Percentiles rank a stretch among this genome's conserved stretches.
These are phyloP conservation scores for Megaptera novaeangliae DNA, from an alignment of 2,113 vertebrate species.

Conservation along the genomic window DNA sequence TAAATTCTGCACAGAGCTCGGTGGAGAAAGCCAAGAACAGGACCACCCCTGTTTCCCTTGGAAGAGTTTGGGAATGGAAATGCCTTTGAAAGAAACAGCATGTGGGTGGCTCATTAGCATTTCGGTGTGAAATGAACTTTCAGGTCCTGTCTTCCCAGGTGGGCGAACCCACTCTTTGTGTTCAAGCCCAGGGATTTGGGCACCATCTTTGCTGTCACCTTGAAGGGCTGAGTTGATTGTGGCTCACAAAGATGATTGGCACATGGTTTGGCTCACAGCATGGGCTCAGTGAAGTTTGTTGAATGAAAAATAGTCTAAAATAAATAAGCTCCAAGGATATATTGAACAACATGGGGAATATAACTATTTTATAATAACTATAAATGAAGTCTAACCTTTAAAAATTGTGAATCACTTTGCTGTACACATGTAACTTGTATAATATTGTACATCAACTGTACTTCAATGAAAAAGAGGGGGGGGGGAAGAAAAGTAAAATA, in stretches of 20 bases:
- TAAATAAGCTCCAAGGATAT: not conserved
- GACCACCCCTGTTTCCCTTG: not conserved
- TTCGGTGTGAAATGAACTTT: not conserved
- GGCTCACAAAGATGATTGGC: not conserved
- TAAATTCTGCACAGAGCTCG: constrained; percentile 50
- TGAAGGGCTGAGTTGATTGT: not conserved
- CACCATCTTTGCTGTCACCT: not conserved
- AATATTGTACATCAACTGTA: not conserved
- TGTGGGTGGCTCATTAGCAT: not conserved
- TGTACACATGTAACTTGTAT: not conserved
- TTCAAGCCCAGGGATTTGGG: not conserved
- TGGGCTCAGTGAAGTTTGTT: not conserved
- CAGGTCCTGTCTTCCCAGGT: not conserved
- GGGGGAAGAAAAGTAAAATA: not conserved
- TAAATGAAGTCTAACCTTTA: not conserved
- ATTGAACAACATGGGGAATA: not conserved
- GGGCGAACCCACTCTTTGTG: not conserved
- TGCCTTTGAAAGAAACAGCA: not conserved
- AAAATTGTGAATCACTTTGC: not conserved
- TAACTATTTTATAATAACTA: not conserved
- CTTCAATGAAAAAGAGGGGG: not conserved
- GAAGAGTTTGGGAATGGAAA: not conserved
- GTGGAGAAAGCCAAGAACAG: constrained; percentile 25
- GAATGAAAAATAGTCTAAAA: not conserved
- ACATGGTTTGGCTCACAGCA: not conserved